A percentile compares a stretch with the other conserved stretches of the same genome.
These are phyloP conservation scores for Helleia helle DNA, from an alignment of 2,888 invertebrate species.

Conservation along the genomic window DNA sequence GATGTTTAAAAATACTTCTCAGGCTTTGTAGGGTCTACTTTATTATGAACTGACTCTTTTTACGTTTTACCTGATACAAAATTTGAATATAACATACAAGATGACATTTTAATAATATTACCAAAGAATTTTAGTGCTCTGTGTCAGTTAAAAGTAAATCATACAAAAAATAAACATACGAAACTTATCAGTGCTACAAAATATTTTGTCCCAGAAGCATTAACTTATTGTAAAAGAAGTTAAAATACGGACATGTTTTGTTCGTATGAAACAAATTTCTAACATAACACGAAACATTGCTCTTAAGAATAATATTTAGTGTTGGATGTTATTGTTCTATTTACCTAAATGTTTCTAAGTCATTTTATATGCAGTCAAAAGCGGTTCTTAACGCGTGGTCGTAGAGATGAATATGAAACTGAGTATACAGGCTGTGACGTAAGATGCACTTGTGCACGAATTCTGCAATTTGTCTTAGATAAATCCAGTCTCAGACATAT, in stretches of 20 bases:
- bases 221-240: too few species aligned
- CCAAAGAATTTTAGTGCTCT: too few species aligned
- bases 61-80: too few species aligned
- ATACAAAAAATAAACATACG: too few species aligned
- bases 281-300: not conserved
- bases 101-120: too few species aligned
- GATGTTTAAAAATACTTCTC: too few species aligned
- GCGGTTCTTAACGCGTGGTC: not conserved
- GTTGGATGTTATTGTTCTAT: constrained; percentile 5
- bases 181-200: too few species aligned
- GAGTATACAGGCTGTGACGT: not conserved
- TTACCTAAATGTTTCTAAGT: not conserved
- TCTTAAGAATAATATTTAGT: constrained; percentile 6
- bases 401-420: not conserved
- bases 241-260: not conserved
- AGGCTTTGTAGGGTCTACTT: too few species aligned
- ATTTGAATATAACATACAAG: too few species aligned
- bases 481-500: constrained; percentile 62
- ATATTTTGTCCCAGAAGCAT: too few species aligned
- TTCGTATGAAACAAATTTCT: not conserved
- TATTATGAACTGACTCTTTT: too few species aligned
- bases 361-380: not conserved
- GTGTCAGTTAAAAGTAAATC: too few species aligned
- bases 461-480: constrained; percentile 64
- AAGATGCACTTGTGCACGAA: constrained; percentile 26